Conservation (phyloP, 2,888 invertebrate genomes). For the Agriopis aurantiaria region DNA sequence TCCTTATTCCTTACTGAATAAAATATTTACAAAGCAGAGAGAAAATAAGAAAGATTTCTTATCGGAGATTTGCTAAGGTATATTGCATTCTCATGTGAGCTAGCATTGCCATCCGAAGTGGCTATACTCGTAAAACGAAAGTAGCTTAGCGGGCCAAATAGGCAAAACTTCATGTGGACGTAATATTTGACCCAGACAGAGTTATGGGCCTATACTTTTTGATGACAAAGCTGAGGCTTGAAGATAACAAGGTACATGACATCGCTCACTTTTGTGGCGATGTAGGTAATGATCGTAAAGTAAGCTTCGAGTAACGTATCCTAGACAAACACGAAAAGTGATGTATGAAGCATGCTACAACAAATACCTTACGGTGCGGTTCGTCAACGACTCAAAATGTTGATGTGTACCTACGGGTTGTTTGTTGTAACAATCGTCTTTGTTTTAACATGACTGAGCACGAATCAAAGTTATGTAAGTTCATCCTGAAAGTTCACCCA, state of each 20-base stretch:
- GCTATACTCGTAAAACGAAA: constrained; percentile 31
- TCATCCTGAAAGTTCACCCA: no score
- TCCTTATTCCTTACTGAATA: constrained; percentile 9
- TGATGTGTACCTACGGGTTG: neutral
- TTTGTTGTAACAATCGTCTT: no score
- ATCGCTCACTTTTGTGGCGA: constrained; percentile 31
- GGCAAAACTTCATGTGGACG: constrained; percentile 30
- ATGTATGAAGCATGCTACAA: constrained; percentile 12
- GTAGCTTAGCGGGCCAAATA: constrained; percentile 33
- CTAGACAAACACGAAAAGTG: constrained; percentile 29
- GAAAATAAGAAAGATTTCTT: constrained; percentile 33
- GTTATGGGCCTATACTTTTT: constrained; percentile 35
- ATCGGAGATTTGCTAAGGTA: constrained; percentile 37
- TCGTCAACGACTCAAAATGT: neutral
- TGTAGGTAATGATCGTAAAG: constrained; percentile 32
- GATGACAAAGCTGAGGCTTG: constrained; percentile 37
- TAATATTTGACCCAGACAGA: constrained; percentile 36
- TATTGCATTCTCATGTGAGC: constrained; percentile 30
- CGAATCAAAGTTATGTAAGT: no score
- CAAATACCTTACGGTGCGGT: neutral
- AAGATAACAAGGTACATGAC: constrained; percentile 32
- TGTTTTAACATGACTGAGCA: no score
- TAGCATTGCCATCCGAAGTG: constrained; percentile 27
- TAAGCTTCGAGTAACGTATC: constrained; percentile 19
- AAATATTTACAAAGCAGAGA: constrained; percentile 29